Conservation (phyloP, 1,140 invertebrate species). For the Heliconius melpomene region DNA sequence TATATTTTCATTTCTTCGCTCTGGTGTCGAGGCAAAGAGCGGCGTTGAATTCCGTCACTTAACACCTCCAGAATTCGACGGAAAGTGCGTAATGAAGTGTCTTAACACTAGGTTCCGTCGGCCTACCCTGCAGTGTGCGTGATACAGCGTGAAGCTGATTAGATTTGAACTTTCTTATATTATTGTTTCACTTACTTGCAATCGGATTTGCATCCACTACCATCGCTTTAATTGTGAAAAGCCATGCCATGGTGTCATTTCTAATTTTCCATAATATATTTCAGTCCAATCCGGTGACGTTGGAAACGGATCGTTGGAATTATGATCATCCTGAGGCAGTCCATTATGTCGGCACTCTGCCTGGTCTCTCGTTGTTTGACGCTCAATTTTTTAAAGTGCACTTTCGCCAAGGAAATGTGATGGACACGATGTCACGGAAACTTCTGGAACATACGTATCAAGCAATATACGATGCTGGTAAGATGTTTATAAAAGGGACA, state of each 20-base stretch:
- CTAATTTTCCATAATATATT: constrained; percentile 40
- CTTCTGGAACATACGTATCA: constrained; percentile 59
- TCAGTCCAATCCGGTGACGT: constrained; percentile 45
- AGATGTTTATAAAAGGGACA: background rate
- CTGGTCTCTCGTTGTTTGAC: constrained; percentile 52
- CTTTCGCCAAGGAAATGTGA: constrained; percentile 43
- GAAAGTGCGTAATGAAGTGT: too few species aligned
- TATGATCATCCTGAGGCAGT: constrained; percentile 51
- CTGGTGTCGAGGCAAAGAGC: too few species aligned
- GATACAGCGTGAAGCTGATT: too few species aligned
- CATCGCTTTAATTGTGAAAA: constrained; percentile 19
- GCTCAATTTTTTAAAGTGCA: constrained; percentile 65
- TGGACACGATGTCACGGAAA: constrained; percentile 57
- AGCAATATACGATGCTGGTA: constrained; percentile 56
- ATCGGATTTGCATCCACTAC: constrained; percentile 26
- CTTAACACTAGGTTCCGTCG: too few species aligned
- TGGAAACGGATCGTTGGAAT: constrained; percentile 36
- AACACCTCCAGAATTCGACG: too few species aligned
- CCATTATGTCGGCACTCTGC: constrained; percentile 42
- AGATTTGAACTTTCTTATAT: too few species aligned
- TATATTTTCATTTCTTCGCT: too few species aligned
- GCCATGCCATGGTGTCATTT: too few species aligned
- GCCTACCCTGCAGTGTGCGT: too few species aligned
- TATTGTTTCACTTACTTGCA: too few species aligned
- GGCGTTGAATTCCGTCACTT: too few species aligned